Conservation (phyloP, 2,113 vertebrate species). For the Dicentrarchus labrax region DNA sequence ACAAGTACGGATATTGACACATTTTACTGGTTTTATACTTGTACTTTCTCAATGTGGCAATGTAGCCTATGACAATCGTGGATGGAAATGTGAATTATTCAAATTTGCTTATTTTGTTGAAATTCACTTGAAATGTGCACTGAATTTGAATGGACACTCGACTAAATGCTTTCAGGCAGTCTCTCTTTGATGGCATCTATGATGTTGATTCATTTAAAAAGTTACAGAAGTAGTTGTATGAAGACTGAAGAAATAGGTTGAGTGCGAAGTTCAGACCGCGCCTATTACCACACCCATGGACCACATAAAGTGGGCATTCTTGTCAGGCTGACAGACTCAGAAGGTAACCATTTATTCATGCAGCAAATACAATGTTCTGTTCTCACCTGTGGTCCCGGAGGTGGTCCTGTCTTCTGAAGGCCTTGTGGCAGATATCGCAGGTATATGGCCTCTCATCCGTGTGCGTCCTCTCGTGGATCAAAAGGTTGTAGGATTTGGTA, state of each 20-base stretch:
- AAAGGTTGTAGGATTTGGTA: slow-evolving; percentile 98
- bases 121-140: neutral
- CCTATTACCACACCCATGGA: neutral
- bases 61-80: no score
- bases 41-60: no score
- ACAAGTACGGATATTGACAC: no score
- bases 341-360: neutral
- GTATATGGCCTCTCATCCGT: slow-evolving; percentile 98
- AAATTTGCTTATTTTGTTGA: neutral
- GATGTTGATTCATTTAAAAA: neutral
- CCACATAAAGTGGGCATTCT: neutral
- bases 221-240: neutral
- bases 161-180: neutral
- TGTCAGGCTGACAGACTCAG: neutral
- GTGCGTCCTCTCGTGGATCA: slow-evolving; percentile 98
- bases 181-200: neutral
- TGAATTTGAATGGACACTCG: neutral
- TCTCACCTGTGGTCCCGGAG: slow-evolving; percentile 96
- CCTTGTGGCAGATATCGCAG: slow-evolving; percentile 99
- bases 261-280: neutral
- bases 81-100: neutral
- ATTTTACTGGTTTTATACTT: no score
- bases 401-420: slow-evolving; percentile 98
- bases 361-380: neutral
- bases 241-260: neutral